Base-by-base conservation (phyloP, 2,113 vertebrate species). In the Haplochromis burtoni region DNA sequence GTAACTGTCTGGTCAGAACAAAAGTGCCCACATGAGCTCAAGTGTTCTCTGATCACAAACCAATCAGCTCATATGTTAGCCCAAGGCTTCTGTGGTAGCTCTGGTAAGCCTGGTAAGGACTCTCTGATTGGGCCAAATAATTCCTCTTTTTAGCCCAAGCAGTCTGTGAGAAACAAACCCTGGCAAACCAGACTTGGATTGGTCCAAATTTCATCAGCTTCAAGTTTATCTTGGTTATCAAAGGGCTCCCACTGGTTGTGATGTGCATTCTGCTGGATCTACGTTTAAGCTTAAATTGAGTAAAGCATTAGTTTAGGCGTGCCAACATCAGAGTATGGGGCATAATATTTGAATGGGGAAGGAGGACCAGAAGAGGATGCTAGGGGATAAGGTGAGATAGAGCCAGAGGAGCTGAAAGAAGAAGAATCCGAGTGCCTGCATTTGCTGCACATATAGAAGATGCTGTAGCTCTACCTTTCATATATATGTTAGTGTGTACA, bases 281-380 rank as follows among this genome's bases (percentile, higher is more conserved):
- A 29, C 4, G 6, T 76, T 76, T 47, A 47, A 19, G 21, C 40
- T 76, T 47, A 19, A 19, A 4, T 76, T 47, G 13, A 47, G 42
- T 26, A 76, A 47, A 29, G 42, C 14, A 10, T 45, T 0, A 2
- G 21, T 73, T 73, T 73, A 73, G 8, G 0, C 0, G 1, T 21
- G 21, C 2, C 13, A 24, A 73, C 38, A 0, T 71, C n/a, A 73
- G 68, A 10, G 13, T 71, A 24, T 6, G n/a, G 11, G 19, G 11
- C 19, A 68, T 38, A 0, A n/a, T 71, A 40, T 71, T 4, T 71
- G 35, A 66, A n/a, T 66, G 31, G 17, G 17, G 17, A 21, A 71
- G 38, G 66, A 42, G 21, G 38, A 71, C 12, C n/a, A 42, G n/a
- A 71, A 42, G 8, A 24, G 35, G 66, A 71, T 42, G 38, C 12